phyloP scores from a whole-genome alignment of 2,888 invertebrate genomes.

The Dysmachus trigonus region DNA sequence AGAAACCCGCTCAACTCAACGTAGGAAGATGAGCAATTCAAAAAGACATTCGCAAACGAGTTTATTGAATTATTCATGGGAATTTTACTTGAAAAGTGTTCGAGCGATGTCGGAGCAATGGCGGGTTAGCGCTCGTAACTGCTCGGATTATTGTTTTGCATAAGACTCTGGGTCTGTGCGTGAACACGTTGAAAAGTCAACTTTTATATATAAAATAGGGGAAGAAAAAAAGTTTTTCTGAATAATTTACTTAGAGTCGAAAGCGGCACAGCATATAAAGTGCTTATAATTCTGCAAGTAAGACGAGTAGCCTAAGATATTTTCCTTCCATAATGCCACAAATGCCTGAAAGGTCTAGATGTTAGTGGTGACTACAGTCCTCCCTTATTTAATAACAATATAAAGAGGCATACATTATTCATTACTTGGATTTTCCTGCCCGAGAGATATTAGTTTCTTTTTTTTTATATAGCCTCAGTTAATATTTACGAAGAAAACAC shows the following conservation, averaged over 20 bases:
- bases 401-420: slow-evolving; percentile 24
- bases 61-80: slow-evolving; percentile 43
- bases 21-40: slow-evolving; percentile 5
- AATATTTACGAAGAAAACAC: background rate
- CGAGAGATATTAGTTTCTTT: background rate
- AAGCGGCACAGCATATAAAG: background rate
- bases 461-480: background rate
- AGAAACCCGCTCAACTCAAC: background rate
- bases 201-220: slow-evolving; percentile 14
- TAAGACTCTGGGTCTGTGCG: slow-evolving; percentile 42
- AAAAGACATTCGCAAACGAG: slow-evolving; percentile 27
- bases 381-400: slow-evolving; percentile 18
- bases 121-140: slow-evolving; percentile 19
- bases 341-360: background rate
- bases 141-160: slow-evolving; percentile 44
- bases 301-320: background rate
- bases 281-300: background rate
- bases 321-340: background rate
- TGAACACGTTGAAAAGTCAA: slow-evolving; percentile 44
- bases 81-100: slow-evolving; percentile 17
- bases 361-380: background rate
- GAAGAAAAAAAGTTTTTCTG: slow-evolving; percentile 3
- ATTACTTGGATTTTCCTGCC: background rate
- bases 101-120: slow-evolving; percentile 13
- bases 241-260: background rate